Evolutionary conservation across 2,888 invertebrate species (phyloP).

Genomic region (Phrixothrix hirtus): DNA sequence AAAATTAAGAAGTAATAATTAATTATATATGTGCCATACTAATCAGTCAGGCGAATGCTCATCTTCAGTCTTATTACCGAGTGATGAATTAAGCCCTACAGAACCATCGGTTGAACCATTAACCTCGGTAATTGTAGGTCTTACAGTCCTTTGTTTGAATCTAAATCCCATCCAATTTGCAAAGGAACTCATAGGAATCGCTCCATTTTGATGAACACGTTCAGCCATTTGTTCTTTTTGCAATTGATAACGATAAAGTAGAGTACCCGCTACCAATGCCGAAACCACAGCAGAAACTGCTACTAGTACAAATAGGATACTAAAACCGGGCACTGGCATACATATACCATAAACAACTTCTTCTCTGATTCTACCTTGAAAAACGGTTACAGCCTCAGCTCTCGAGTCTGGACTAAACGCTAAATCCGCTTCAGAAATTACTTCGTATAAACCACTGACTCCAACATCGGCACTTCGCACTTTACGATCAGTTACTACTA

Average conservation of each 20-base stretch:
- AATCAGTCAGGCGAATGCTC: slow-evolving; percentile 21
- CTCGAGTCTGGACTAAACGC: slow-evolving; percentile 84
- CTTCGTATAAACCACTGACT: slow-evolving; percentile 84
- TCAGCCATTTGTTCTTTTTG: slow-evolving; percentile 69
- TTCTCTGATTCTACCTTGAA: slow-evolving; percentile 84
- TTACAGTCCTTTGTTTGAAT: slow-evolving; percentile 58
- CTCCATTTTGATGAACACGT: slow-evolving; percentile 59
- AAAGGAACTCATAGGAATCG: slow-evolving; percentile 64
- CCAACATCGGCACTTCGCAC: slow-evolving; percentile 85
- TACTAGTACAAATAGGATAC: slow-evolving; percentile 83
- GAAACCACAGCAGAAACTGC: slow-evolving; percentile 86
- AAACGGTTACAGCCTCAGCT: slow-evolving; percentile 82
- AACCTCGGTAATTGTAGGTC: slow-evolving; percentile 38
- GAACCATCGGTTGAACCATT: slow-evolving; percentile 38
- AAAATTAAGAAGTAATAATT: slow-evolving; percentile 1
- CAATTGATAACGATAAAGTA: slow-evolving; percentile 77
- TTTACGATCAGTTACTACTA: slow-evolving; percentile 71
- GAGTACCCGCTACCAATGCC: slow-evolving; percentile 81
- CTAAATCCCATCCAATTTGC: slow-evolving; percentile 77
- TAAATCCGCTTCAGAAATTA: slow-evolving; percentile 88
- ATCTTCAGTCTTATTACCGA: slow-evolving; percentile 39
- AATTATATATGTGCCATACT: background rate
- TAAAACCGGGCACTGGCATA: slow-evolving; percentile 87
- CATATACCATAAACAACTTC: slow-evolving; percentile 92
- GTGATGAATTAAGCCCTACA: slow-evolving; percentile 29